Percentiles rank a stretch among this genome's conserved stretches.
Conservation (phyloP, 2,888 invertebrate species). For the Brenthis hecate region DNA sequence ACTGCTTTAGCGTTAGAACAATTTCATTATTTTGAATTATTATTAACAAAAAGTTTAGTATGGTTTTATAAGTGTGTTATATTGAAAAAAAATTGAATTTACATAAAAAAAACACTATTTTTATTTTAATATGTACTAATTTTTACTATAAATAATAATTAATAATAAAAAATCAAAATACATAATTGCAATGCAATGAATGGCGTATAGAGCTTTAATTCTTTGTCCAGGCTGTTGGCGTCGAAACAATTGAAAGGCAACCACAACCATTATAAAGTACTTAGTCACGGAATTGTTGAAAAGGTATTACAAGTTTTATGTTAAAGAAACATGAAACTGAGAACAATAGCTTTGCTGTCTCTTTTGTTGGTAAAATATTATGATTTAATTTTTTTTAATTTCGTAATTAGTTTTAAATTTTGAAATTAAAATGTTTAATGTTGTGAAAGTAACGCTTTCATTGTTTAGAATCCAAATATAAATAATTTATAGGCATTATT, state of each 20-base stretch:
- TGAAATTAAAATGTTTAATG: neutral
- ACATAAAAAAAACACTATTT: no score
- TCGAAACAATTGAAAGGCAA: slow-evolving; percentile 30
- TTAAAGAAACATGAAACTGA: slow-evolving; percentile 15
- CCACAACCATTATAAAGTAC: slow-evolving; percentile 20
- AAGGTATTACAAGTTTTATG: slow-evolving; percentile 13
- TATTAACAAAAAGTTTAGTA: no score
- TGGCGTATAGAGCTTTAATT: slow-evolving; percentile 8
- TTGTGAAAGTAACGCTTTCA: neutral
- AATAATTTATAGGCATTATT: no score
- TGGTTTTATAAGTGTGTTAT: no score
- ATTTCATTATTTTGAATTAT: no score
- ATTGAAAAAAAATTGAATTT: no score
- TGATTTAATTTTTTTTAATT: neutral
- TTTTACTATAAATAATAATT: no score
- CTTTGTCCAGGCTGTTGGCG: slow-evolving; percentile 15
- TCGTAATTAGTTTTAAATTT: neutral
- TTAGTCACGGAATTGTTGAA: slow-evolving; percentile 32
- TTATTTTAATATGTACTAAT: no score
- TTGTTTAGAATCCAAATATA: neutral
- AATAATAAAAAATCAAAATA: neutral
- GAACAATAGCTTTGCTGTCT: slow-evolving; percentile 4
- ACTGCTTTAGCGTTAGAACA: no score
- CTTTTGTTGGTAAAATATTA: slow-evolving; percentile 12
- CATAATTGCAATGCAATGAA: neutral